Base-by-base conservation (phyloP, 1,140 invertebrate genomes). In the Lepidurus arcticus region DNA sequence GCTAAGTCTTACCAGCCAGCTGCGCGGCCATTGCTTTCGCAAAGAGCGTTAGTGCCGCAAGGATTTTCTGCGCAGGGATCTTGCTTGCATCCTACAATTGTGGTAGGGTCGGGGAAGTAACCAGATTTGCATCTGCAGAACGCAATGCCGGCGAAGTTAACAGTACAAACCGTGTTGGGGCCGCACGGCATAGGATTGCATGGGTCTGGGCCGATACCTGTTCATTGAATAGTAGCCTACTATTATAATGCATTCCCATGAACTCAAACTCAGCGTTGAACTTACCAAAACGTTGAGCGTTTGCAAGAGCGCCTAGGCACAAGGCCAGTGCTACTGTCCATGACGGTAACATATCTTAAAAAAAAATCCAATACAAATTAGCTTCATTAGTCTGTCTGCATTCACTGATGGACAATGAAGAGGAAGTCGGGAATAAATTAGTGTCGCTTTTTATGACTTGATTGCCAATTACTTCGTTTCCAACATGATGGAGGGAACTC, bases 161-260 rank as follows among this genome's bases (percentile, higher is more conserved):
- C 80, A 34, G 79, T 81, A 74, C 82, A 83, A 34, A 81, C 79
- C 26, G 80, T 80, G 26, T 79, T 80, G 44, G 80, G 80, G n/a
- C 78, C 80, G 53, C 78, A 80, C 0, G 92, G 92, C 77, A 88
- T 92, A 5, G 91, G 92, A 82, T 92, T 89, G 82, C 92, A 94
- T n/a, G 91, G 88, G 82, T 93, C 92, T 34, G 3, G 34, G 85
- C 92, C 11, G 11, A 76, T 21, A 65, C 7, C 6, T 65, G 21
- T 65, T 65, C 6, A 1, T 21, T 16, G 16, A 7, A 16, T 65
- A n/a, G n/a, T 7, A 65, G 21, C 13, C 47, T 53, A n/a, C 21
- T 21, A 16, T 65, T 13, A 65, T 34, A 34, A 34, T 34, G 34
- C 34, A 4, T 34, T 34, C 34, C 34, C 2, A 34, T 34, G 34